Evolutionary conservation across 2,797 vertebrate genomes (phyloP), one percentile per base, ranked within the genome.

Genomic region (Buphagus erythrorhynchus): DNA sequence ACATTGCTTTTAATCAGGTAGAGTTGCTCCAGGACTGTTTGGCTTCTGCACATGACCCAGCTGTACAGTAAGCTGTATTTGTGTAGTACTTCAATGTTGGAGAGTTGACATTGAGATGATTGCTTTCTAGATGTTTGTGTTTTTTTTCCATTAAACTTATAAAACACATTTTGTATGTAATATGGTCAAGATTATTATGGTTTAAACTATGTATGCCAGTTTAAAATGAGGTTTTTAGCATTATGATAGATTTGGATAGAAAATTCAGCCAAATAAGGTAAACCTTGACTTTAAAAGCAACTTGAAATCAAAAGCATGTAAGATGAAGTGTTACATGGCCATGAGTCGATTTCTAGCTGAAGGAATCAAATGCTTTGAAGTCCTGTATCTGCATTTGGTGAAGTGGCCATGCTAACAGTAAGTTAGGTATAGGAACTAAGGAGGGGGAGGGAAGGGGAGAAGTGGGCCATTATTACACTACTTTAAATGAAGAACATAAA

Each of bases 1-100:
- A 90, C 72, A 95, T 94, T 78, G 88, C 63, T 91, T 97, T 97
- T 95, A 95, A 96, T 97, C 73, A 78, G 79, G 68, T 25, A 48
- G 73, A 90, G 49, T 86, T 76, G 65, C 86, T 95, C 65, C 36
- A 65, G 87, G 69, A 58, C 84, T 89, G 46, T 84, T 92, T 86
- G 93, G 73, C 65, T 95, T 95, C 58, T 52, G 71, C 58, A 71
- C 13, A 7, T 89, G 93, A 91, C 85, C 58, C 67, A 93, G 86
- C 69, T 94, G 69, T 78, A 91, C 86, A 96, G 80, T 90, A 75
- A 90, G 73, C 82, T 88, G 59, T 74, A 43, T 66, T 91, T 88
- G 40, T 58, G 58, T 46, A n/a, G 54, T 22, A n/a, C 15, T 36
- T 85, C 62, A 73, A 28, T 55, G 62, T 16, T 75, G 73, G 62